phyloP scores from a whole-genome alignment of 1,140 invertebrate species.

The Drusus annulatus region DNA sequence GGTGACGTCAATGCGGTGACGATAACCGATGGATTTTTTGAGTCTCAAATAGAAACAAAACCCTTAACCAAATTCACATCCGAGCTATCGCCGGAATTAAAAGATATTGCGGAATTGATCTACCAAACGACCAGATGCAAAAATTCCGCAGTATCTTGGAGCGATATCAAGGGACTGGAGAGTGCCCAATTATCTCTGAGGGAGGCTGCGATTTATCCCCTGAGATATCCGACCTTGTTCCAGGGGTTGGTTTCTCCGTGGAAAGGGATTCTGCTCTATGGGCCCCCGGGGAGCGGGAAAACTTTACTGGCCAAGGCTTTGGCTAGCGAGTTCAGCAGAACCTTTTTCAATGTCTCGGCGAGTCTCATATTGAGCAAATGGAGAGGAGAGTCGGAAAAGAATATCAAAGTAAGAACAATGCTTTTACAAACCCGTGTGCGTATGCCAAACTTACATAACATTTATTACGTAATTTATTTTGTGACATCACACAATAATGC shows the following conservation, averaged over 20 bases:
- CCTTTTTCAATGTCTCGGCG: conserved; percentile 93
- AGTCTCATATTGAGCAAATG: conserved; percentile 93
- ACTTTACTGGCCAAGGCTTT: conserved; percentile 91
- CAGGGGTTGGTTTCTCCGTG: conserved; percentile 84
- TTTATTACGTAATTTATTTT: too few relatives aligned
- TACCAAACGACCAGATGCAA: conserved; percentile 70
- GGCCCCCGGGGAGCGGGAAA: conserved; percentile 90
- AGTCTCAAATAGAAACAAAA: conserved; percentile 76
- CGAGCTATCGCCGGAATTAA: conserved; percentile 62
- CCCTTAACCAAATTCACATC: conserved; percentile 63
- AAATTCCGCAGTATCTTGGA: conserved; percentile 74
- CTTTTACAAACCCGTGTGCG: too few relatives aligned
- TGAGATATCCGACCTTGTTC: conserved; percentile 90
- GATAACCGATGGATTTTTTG: background rate
- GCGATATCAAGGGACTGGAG: conserved; percentile 83
- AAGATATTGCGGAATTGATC: conserved; percentile 62
- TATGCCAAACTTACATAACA: too few relatives aligned
- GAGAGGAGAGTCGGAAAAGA: conserved; percentile 95
- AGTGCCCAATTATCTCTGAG: conserved; percentile 88
- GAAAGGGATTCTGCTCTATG: conserved; percentile 89
- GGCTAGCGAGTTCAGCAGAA: conserved; percentile 85
- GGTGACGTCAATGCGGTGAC: conserved; percentile 1
- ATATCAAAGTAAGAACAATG: conserved; percentile 77
- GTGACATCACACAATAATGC: too few relatives aligned
- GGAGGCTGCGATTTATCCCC: conserved; percentile 90